Percentiles rank a stretch among this genome's conserved stretches.
Conservation (phyloP, 2,113 vertebrate genomes). For the Geococcyx californianus region DNA sequence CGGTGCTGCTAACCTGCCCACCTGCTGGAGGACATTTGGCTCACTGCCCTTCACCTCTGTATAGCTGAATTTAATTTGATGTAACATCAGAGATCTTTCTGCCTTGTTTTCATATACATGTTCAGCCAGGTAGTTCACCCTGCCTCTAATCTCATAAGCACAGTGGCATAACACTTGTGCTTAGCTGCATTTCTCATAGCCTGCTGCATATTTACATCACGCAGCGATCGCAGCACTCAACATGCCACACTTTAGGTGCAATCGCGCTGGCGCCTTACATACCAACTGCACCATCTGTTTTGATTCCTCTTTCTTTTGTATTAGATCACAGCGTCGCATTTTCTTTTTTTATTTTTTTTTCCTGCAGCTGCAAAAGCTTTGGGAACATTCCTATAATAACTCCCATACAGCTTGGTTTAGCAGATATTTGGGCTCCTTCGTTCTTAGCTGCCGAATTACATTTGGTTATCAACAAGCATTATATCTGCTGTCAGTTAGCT, state of each 20-base stretch:
- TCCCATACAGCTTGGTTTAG: constrained; percentile 28
- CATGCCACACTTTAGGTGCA: background rate
- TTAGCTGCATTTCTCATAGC: background rate
- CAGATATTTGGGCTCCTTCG: constrained; percentile 47
- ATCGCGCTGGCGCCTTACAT: background rate
- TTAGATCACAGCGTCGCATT: background rate
- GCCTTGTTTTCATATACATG: background rate
- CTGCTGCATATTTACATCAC: background rate
- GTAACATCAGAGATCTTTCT: background rate
- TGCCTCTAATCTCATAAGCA: background rate
- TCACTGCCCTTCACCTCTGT: background rate
- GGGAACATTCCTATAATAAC: constrained; percentile 45
- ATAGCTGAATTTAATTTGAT: background rate
- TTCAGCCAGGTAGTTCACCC: background rate
- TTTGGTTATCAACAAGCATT: constrained; percentile 53
- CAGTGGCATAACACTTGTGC: background rate
- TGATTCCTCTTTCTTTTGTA: constrained; percentile 8
- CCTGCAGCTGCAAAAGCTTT: constrained; percentile 30
- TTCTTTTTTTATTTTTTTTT: background rate
- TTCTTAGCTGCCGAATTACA: constrained; percentile 44
- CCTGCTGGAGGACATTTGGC: background rate
- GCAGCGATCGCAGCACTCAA: background rate
- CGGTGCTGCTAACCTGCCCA: background rate
- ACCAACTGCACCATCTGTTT: constrained; percentile 1
- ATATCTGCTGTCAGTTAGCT: constrained; percentile 66